Evolutionary conservation across 2,888 invertebrate species (phyloP), one percentile per base, ranked within the genome.

Genomic region (Eupithecia tripunctaria): DNA sequence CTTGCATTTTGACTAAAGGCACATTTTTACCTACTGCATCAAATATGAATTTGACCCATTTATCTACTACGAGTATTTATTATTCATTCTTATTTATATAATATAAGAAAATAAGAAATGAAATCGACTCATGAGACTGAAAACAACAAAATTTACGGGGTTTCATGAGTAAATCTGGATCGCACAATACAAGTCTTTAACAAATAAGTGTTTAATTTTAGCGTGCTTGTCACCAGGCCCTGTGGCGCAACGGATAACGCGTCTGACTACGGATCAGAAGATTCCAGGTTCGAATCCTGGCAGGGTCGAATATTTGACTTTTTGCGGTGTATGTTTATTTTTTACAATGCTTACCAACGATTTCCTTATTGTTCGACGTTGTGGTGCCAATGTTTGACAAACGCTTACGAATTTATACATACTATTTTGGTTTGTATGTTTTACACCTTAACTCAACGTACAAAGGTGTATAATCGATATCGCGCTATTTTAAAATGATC

Each of bases 221-320:
- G 0, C 0, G 0, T 0, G 0, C 0, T 0, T 0, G 0, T 0
- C 72, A 78, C 76, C 82, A n/a, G 95, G 95, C 95, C 95, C 92
- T 95, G 95, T 95, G 95, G 95, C 95, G 95, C 95, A 95, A 95
- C 88, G 95, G 95, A 95, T 96, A 96, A 96, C 95, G 96, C 95
- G 95, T 96, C 95, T 96, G 96, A 95, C 95, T 95, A 96, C 95
- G 95, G 95, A 96, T 95, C 95, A 95, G 95, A 95, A 95, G 95
- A 95, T 95, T 95, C 95, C 95, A 96, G 95, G 93, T 95, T 95
- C 95, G 95, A 95, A 95, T 95, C 95, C 95, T 95, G 95, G 95
- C 95, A 95, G 92, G 95, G 95, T 95, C 95, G 95, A 21, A 51
- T 0, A 56, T 80, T 1, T n/a, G 6, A 14, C 12, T 29, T 80